A percentile compares a stretch with the other conserved stretches of the same genome.
These are phyloP conservation scores for Anadara kagoshimensis DNA, from an alignment of 1,140 invertebrate species.

Conservation along the genomic window DNA sequence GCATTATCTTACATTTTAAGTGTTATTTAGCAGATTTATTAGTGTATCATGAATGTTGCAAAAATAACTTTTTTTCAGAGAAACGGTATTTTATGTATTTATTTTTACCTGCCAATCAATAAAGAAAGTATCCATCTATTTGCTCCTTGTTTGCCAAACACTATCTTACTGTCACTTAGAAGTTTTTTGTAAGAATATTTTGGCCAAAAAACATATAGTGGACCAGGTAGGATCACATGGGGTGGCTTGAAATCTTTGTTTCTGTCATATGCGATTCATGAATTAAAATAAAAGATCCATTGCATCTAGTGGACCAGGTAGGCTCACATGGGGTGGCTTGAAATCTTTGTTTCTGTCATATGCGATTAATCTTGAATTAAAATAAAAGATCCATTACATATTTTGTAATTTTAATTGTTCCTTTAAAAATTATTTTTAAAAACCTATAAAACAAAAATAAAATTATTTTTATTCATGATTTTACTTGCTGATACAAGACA, in stretches of 20 bases:
- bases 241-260: slow-evolving; percentile 3
- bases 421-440: too few relatives aligned
- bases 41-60: too few relatives aligned
- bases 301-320: neutral
- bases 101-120: slow-evolving; percentile 14
- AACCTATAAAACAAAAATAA: too few relatives aligned
- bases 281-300: too few relatives aligned
- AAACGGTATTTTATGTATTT: too few relatives aligned
- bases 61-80: too few relatives aligned
- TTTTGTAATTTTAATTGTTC: too few relatives aligned
- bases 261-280: slow-evolving; percentile 28
- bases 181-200: slow-evolving; percentile 9
- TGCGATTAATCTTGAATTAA: slow-evolving; percentile 5
- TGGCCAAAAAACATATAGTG: slow-evolving; percentile 8
- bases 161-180: neutral
- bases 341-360: slow-evolving; percentile 29
- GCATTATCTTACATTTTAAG: too few relatives aligned
- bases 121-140: slow-evolving; percentile 25
- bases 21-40: too few relatives aligned
- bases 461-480: too few relatives aligned
- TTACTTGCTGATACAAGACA: too few relatives aligned
- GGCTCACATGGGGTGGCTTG: neutral
- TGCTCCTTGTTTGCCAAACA: neutral
- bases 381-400: too few relatives aligned
- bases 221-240: neutral